Conservation (phyloP, 92 coral and sea anemone genomes). For the Bergia sp. region DNA sequence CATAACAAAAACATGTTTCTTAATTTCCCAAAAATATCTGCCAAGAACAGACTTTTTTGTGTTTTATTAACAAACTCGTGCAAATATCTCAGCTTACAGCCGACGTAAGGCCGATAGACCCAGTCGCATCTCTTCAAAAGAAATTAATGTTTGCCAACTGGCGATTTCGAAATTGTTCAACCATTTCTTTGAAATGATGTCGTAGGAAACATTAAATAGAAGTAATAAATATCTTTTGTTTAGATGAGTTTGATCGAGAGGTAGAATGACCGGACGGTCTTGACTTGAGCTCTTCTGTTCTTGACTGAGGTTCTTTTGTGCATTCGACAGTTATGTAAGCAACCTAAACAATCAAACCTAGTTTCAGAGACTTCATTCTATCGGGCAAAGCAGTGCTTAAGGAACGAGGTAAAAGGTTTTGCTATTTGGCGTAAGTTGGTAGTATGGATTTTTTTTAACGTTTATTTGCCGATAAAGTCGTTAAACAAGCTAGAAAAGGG, state of each 20-base stretch:
- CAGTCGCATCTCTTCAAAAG: not conserved
- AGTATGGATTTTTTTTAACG: not conserved
- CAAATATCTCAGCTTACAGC: not conserved
- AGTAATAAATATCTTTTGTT: constrained; percentile 21
- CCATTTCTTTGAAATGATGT: constrained; percentile 22
- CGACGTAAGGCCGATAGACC: not conserved
- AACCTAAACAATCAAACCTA: no score
- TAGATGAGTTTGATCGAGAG: not conserved
- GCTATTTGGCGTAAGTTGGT: not conserved
- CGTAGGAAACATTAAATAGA: constrained; percentile 17
- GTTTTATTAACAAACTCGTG: constrained; percentile 21
- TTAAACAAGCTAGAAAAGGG: no score
- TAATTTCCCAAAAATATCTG: not conserved
- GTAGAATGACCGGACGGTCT: not conserved
- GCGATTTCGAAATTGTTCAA: not conserved
- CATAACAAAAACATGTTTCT: not conserved
- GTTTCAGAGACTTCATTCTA: not conserved
- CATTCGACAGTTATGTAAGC: no score
- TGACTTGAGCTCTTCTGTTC: not conserved
- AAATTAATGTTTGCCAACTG: not conserved
- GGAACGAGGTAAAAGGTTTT: no score
- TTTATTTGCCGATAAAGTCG: not conserved
- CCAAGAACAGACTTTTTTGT: not conserved
- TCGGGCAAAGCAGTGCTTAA: no score
- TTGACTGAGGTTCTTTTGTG: not conserved